Percentiles rank a stretch among this genome's conserved stretches.
phyloP scores from a whole-genome alignment of 2,888 invertebrate species.

The Plutella xylostella region DNA sequence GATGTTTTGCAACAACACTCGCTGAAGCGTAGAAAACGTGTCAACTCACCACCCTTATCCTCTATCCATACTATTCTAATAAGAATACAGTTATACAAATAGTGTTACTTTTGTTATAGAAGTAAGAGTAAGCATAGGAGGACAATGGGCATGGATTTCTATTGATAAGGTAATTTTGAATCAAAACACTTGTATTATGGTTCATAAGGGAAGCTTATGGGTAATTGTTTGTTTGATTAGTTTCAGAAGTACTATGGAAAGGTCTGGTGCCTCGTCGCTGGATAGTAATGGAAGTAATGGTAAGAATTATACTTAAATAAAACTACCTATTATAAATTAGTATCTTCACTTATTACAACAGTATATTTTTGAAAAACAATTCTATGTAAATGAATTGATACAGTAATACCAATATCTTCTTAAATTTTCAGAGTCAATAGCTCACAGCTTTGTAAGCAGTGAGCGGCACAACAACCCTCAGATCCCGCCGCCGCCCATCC shows the following conservation, averaged over 20 bases:
- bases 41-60: slow-evolving; percentile 44
- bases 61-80: slow-evolving; percentile 23
- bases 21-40: slow-evolving; percentile 65
- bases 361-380: slow-evolving; percentile 2
- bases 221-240: slow-evolving; percentile 14
- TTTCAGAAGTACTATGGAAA: slow-evolving; percentile 74
- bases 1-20: slow-evolving; percentile 56
- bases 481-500: slow-evolving; percentile 52
- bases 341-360: too few relatives aligned
- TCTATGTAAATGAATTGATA: too few relatives aligned
- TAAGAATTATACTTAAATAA: slow-evolving; percentile 46
- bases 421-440: slow-evolving; percentile 52
- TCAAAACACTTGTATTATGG: background rate
- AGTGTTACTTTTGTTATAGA: background rate
- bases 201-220: background rate
- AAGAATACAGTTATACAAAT: background rate
- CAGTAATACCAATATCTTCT: background rate
- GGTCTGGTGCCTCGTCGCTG: slow-evolving; percentile 82
- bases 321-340: too few relatives aligned
- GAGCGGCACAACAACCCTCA: slow-evolving; percentile 49
- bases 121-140: slow-evolving; percentile 11
- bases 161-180: slow-evolving; percentile 25
- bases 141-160: slow-evolving; percentile 32
- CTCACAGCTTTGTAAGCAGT: slow-evolving; percentile 57
- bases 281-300: slow-evolving; percentile 84